These are phyloP conservation scores for Chascanopsetta lugubris DNA, from an alignment of 2,113 vertebrate genomes.

Conservation along the genomic window DNA sequence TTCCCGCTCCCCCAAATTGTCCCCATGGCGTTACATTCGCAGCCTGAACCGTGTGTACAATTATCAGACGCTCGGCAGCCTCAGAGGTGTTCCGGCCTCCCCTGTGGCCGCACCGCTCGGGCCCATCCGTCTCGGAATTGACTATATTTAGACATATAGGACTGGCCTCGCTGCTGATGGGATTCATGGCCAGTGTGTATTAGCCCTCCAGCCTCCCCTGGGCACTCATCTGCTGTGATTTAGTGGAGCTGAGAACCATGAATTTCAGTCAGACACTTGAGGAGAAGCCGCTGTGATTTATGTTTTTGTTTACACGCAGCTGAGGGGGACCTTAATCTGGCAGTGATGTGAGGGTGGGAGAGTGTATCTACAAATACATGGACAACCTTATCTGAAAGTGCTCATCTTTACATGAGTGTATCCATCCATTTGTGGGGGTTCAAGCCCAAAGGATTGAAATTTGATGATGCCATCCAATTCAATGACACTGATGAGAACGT, in stretches of 20 bases:
- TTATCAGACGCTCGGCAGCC: background rate
- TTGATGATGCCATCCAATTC: too few species aligned
- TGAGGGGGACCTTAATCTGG: slow-evolving; percentile 42
- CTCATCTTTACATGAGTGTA: too few species aligned
- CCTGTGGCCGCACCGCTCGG: background rate
- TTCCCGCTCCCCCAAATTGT: slow-evolving; percentile 8
- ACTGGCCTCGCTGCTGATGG: slow-evolving; percentile 44
- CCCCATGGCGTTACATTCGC: slow-evolving; percentile 1
- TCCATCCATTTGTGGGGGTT: too few species aligned
- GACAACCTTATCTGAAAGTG: background rate
- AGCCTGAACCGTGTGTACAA: slow-evolving; percentile 9
- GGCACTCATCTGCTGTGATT: slow-evolving; percentile 49
- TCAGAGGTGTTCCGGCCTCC: slow-evolving; percentile 5
- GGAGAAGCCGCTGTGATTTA: slow-evolving; percentile 50
- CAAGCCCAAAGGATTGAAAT: too few species aligned
- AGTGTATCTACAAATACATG: slow-evolving; percentile 18
- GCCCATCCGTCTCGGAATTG: slow-evolving; percentile 42
- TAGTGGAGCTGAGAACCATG: slow-evolving; percentile 50
- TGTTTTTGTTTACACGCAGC: slow-evolving; percentile 62
- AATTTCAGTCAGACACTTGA: slow-evolving; percentile 53
- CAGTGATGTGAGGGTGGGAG: slow-evolving; percentile 29
- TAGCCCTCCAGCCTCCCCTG: slow-evolving; percentile 40
- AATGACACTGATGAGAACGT: too few species aligned
- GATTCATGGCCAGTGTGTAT: slow-evolving; percentile 60
- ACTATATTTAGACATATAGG: slow-evolving; percentile 50